A percentile compares a stretch with the other conserved stretches of the same genome.
Evolutionary conservation across 2,888 invertebrate genomes (phyloP).

Genomic region (Scaptomyza cyrtandrae): DNA sequence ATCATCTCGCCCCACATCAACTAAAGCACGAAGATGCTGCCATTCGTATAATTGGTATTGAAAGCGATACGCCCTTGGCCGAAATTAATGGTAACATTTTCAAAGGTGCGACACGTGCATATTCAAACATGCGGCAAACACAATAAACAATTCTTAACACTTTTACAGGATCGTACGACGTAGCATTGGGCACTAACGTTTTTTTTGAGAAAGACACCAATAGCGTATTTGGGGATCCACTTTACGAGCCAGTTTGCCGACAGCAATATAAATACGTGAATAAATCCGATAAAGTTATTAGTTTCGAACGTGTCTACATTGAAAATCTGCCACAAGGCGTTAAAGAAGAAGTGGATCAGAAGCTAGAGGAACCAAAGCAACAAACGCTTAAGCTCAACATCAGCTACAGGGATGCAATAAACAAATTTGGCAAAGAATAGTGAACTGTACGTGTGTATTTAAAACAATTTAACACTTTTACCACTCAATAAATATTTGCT

Average conservation of each 20-base stretch:
- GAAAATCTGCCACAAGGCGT: conserved; percentile 64
- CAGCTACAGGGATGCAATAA: conserved; percentile 82
- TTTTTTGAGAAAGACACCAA: conserved; percentile 89
- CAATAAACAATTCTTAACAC: background rate
- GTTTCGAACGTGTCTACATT: conserved; percentile 89
- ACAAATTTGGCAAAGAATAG: conserved; percentile 66
- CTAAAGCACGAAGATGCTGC: conserved; percentile 73
- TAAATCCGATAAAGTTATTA: conserved; percentile 88
- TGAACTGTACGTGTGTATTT: conserved; percentile 16
- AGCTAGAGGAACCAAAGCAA: conserved; percentile 13
- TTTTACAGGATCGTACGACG: conserved; percentile 87
- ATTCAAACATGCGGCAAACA: background rate
- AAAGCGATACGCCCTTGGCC: conserved; percentile 87
- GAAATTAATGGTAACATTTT: conserved; percentile 89
- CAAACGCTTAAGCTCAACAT: conserved; percentile 64
- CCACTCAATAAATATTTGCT: too few relatives aligned
- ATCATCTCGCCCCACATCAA: conserved; percentile 77
- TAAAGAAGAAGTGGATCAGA: conserved; percentile 33
- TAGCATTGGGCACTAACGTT: conserved; percentile 89
- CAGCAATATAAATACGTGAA: conserved; percentile 86
- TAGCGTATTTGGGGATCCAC: conserved; percentile 84
- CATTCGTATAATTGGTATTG: conserved; percentile 87
- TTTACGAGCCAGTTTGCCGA: conserved; percentile 87
- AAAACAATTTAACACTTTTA: too few relatives aligned
- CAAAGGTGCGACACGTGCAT: conserved; percentile 83